Base-by-base conservation (phyloP, 2,888 invertebrate species). In the Spodoptera picta region DNA sequence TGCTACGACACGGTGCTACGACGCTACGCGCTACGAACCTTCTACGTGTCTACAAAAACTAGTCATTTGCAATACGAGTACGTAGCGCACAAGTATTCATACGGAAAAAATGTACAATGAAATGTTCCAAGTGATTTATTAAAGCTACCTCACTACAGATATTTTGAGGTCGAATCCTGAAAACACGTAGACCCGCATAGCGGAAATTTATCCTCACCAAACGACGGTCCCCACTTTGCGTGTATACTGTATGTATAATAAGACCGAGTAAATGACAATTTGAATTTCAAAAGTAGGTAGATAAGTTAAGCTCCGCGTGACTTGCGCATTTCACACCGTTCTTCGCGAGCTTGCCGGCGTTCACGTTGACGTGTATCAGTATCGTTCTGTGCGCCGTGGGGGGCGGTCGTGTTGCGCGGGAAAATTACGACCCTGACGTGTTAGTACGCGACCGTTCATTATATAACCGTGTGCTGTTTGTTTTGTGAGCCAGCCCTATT, bases 301-400 rank as follows among this genome's bases (percentile, higher is more conserved):
- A 88, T 90, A 91, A 91, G 90, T 91, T 90, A 90, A 88, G 87
- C 85, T 82, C 83, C 80, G 87, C 86, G 90, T 93, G 94, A 93
- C 92, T 93, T 93, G 92, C 93, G 93, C 94, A 93, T 92, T 92
- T 92, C 91, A 89, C 88, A 89, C 91, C 81, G 84, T 85, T 86
- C 86, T 87, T 85, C 83, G 81, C 79, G 80, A 85, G 87, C 86
- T 87, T 83, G 84, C 80, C 77, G 75, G 80, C 81, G 81, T 83
- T 87, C 84, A 86, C 87, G 84, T 78, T 87, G 87, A 87, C 82
- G 85, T 76, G 83, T 87, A 83, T 87, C 91, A 93, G 94, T 94
- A 88, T 83, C 80, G 79, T 80, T 79, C 79, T 76, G 81, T 76
- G 73, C 83, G 75, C 76, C 63, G 71, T 62, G 45, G 71, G 81